Evolutionary conservation across 2,888 invertebrate genomes (phyloP).

Genomic region (Urechis unicinctus): DNA sequence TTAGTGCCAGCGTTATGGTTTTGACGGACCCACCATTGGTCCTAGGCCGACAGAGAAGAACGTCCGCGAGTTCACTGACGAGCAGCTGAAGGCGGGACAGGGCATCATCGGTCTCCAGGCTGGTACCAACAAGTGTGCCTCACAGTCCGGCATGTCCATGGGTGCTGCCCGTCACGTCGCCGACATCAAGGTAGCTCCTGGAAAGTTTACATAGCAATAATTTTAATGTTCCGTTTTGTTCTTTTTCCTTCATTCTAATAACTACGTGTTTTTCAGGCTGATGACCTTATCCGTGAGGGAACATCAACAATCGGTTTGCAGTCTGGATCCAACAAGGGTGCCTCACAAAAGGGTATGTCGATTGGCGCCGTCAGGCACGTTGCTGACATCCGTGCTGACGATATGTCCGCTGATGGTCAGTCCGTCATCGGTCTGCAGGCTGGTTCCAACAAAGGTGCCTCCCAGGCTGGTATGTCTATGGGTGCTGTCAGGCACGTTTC

Average conservation of each 20-base stretch:
- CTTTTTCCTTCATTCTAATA: constrained; percentile 25
- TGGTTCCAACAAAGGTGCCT: constrained; percentile 43
- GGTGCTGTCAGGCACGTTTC: constrained; percentile 40
- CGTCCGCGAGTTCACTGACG: constrained; percentile 38
- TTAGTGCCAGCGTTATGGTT: constrained; percentile 34
- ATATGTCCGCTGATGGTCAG: constrained; percentile 29
- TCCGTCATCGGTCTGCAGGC: constrained; percentile 38
- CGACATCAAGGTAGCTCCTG: constrained; percentile 33
- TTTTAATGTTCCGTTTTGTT: constrained; percentile 34
- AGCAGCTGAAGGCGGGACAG: constrained; percentile 34
- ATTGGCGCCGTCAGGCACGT: constrained; percentile 41
- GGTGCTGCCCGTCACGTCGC: constrained; percentile 44
- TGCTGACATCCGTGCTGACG: constrained; percentile 42
- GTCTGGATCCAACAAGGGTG: constrained; percentile 42
- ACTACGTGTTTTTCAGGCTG: no score
- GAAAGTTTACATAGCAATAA: constrained; percentile 27
- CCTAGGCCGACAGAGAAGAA: constrained; percentile 43
- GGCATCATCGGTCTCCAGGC: constrained; percentile 44
- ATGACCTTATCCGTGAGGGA: constrained; percentile 33
- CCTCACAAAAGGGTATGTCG: constrained; percentile 39
- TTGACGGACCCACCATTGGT: constrained; percentile 42
- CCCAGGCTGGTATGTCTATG: constrained; percentile 45
- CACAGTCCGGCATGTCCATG: constrained; percentile 41
- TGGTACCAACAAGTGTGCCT: constrained; percentile 43
- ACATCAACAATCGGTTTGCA: constrained; percentile 39